A percentile compares a stretch with the other conserved stretches of the same genome.
phyloP scores from a whole-genome alignment of 2,797 vertebrate species.

The Odontamblyopus rebecca region DNA sequence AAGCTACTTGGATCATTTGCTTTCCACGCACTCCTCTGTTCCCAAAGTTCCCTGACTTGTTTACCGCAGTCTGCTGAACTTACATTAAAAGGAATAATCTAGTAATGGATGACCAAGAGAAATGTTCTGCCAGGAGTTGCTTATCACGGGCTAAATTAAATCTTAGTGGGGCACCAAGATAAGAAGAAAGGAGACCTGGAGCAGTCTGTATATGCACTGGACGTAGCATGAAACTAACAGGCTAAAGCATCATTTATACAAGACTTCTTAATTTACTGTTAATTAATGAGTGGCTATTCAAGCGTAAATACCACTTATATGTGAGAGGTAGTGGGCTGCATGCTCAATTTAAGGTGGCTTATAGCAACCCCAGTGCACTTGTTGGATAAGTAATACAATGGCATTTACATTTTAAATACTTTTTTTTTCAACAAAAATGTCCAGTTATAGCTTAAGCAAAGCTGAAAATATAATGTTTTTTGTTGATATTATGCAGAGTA shows the following conservation, averaged over 20 bases:
- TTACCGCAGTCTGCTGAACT: constrained; percentile 37
- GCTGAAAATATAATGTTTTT: no score
- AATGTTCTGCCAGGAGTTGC: constrained; percentile 33
- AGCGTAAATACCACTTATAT: constrained; percentile 10
- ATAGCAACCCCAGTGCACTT: not conserved
- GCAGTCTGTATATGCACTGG: not conserved
- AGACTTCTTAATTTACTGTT: not conserved
- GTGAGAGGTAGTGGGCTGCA: constrained; percentile 1
- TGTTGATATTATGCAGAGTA: no score
- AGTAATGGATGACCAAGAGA: constrained; percentile 29
- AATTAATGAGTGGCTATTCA: constrained; percentile 2
- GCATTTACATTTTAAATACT: not conserved
- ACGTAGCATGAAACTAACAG: not conserved
- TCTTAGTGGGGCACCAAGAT: constrained; percentile 17
- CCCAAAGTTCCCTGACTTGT: constrained; percentile 25
- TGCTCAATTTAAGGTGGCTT: constrained; percentile 7
- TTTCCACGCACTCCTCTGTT: constrained; percentile 11
- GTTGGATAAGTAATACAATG: not conserved
- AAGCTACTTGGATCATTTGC: constrained; percentile 5
- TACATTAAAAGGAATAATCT: constrained; percentile 40
- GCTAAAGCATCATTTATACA: not conserved
- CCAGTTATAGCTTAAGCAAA: no score
- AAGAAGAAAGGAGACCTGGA: constrained; percentile 5
- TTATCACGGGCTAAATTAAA: constrained; percentile 35
- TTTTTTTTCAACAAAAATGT: not conserved